Evolutionary conservation across 2,113 vertebrate genomes (phyloP).

Genomic region (Setophaga kirtlandii): DNA sequence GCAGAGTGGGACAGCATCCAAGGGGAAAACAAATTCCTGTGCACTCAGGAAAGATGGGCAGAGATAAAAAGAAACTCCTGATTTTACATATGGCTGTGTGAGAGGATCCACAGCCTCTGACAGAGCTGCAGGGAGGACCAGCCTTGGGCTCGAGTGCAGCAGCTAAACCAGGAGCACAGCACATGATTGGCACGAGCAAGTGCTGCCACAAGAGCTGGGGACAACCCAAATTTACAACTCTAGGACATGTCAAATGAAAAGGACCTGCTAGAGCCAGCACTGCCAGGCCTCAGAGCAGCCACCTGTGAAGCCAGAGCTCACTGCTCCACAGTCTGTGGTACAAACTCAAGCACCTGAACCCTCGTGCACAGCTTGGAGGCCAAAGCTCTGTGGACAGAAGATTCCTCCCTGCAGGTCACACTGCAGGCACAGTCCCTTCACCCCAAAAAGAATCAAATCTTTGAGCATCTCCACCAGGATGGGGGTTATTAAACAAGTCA

Average conservation of each 20-base stretch:
- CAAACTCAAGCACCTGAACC: neutral
- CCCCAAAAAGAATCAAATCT: neutral
- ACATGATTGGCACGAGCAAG: conserved; percentile 41
- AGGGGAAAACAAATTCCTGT: neutral
- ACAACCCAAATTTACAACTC: conserved; percentile 18
- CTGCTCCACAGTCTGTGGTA: neutral
- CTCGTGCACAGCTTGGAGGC: neutral
- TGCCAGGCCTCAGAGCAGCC: neutral
- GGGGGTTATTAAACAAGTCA: neutral
- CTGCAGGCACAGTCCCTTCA: neutral
- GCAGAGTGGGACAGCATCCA: neutral
- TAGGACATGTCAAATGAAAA: neutral
- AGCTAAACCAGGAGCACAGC: neutral
- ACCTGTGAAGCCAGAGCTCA: neutral
- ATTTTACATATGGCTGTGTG: neutral
- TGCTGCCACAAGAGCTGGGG: neutral
- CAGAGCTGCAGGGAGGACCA: neutral
- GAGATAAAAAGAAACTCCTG: neutral
- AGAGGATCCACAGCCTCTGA: neutral
- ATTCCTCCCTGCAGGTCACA: neutral
- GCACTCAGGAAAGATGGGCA: neutral
- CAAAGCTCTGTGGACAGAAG: neutral
- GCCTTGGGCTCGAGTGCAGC: neutral
- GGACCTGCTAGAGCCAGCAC: neutral
- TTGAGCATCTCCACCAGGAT: neutral